These are phyloP conservation scores for Neotoxoptera formosana DNA, from an alignment of 1,140 invertebrate species.

Conservation along the genomic window DNA sequence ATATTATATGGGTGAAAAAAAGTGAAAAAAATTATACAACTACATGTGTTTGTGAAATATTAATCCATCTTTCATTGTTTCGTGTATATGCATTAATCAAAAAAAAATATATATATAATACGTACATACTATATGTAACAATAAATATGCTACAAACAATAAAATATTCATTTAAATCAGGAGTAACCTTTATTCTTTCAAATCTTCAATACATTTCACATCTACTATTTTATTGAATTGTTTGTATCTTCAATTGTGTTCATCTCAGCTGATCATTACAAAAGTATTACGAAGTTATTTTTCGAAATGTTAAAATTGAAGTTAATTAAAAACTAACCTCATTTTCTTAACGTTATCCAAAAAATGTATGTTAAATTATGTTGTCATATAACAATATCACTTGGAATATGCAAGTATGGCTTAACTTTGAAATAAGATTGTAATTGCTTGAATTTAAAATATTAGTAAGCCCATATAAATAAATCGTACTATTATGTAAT, in stretches of 20 bases:
- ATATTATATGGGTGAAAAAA: neutral
- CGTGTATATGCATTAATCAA: neutral
- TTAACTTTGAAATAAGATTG: neutral
- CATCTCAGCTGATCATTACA: neutral
- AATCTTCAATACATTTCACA: neutral
- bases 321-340: too few relatives aligned
- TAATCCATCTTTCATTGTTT: neutral
- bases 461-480: neutral
- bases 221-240: neutral
- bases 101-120: neutral
- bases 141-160: neutral
- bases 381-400: too few relatives aligned
- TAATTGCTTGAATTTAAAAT: neutral
- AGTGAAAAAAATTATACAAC: neutral
- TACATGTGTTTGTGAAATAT: neutral
- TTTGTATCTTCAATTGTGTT: neutral
- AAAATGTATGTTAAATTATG: too few relatives aligned
- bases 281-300: too few relatives aligned
- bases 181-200: neutral
- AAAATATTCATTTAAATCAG: neutral
- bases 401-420: neutral
- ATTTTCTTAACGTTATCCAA: too few relatives aligned
- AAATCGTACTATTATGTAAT: neutral
- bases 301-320: too few relatives aligned
- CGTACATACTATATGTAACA: too few relatives aligned